Percentiles rank a stretch among this genome's conserved stretches.
These are phyloP conservation scores for Cassiopea xamachana DNA, from an alignment of 30 jellyfish, hydroid and myxozoan species.

Conservation along the genomic window DNA sequence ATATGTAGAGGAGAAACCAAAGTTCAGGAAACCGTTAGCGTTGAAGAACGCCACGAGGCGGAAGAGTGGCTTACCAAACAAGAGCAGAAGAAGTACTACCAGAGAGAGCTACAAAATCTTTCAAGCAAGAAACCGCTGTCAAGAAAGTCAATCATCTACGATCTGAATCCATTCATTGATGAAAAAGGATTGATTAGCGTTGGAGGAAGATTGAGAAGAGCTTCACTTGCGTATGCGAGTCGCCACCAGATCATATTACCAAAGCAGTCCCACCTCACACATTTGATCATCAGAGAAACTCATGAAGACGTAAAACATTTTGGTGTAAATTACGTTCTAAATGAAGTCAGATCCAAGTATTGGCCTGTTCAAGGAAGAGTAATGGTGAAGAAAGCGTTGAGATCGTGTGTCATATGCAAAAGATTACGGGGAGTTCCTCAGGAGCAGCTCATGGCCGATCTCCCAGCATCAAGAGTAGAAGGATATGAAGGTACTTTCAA, in stretches of 20 bases:
- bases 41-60: slow-evolving; percentile 54
- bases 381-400: slow-evolving; percentile 18
- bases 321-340: slow-evolving; percentile 40
- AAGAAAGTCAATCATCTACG: slow-evolving; percentile 7
- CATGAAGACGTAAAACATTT: slow-evolving; percentile 20
- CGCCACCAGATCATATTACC: slow-evolving; percentile 57
- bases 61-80: slow-evolving; percentile 54
- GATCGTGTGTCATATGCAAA: slow-evolving; percentile 44
- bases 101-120: slow-evolving; percentile 42
- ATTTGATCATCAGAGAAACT: slow-evolving; percentile 38
- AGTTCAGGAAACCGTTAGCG: slow-evolving; percentile 16
- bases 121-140: slow-evolving; percentile 52
- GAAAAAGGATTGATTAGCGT: slow-evolving; percentile 60
- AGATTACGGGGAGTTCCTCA: slow-evolving; percentile 32
- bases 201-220: slow-evolving; percentile 55
- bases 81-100: slow-evolving; percentile 34
- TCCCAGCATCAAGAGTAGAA: slow-evolving; percentile 43
- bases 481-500: slow-evolving; percentile 35
- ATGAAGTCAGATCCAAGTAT: slow-evolving; percentile 41
- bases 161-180: slow-evolving; percentile 56
- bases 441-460: slow-evolving; percentile 39
- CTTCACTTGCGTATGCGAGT: slow-evolving; percentile 35
- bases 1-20: not conserved
- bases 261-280: slow-evolving; percentile 19
- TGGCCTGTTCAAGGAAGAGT: slow-evolving; percentile 48